These are phyloP conservation scores for Invenusta paracnida DNA, from an alignment of 2,888 invertebrate species.

Conservation along the genomic window DNA sequence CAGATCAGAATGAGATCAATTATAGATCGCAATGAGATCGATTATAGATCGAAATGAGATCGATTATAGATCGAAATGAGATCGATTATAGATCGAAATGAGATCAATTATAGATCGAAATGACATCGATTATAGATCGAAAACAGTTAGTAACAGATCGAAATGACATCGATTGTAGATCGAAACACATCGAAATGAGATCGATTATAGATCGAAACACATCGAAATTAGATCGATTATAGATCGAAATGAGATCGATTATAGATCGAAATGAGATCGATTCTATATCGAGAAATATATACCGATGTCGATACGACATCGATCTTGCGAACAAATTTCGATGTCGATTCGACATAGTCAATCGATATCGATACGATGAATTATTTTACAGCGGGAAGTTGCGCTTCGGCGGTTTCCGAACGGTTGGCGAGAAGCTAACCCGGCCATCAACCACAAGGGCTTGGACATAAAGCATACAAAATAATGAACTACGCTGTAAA, in stretches of 20 bases:
- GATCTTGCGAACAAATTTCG: neutral
- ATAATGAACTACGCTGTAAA: too few species aligned
- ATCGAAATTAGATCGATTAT: neutral
- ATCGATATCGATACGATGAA: neutral
- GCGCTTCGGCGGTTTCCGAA: too few species aligned
- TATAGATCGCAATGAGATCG: neutral
- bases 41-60: neutral
- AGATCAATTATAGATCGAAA: too few species aligned
- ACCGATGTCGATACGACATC: neutral
- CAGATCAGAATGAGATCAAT: neutral
- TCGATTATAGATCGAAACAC: neutral
- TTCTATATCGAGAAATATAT: too few species aligned
- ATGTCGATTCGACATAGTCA: neutral
- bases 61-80: too few species aligned
- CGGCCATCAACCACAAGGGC: too few species aligned
- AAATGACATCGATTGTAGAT: neutral
- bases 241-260: neutral
- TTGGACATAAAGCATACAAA: too few species aligned
- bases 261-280: neutral
- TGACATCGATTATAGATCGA: neutral
- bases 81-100: neutral
- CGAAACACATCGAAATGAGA: neutral
- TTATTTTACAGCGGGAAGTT: neutral
- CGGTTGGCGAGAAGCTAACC: too few species aligned
- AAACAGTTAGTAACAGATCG: too few species aligned